phyloP scores from a whole-genome alignment of 2,113 vertebrate genomes.

The Poecile atricapillus region DNA sequence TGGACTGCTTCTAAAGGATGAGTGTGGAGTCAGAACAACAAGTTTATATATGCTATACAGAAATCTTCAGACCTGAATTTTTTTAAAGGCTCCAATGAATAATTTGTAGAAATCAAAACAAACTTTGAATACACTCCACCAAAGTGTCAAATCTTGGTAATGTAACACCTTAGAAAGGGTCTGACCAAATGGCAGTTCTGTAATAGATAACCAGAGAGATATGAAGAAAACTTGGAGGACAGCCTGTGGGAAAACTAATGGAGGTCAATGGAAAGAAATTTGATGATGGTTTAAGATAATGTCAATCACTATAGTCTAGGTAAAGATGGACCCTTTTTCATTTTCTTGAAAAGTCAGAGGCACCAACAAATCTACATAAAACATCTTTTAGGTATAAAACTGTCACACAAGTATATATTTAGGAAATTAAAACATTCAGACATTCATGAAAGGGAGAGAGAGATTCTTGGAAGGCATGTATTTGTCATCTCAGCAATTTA shows the following conservation, averaged over 20 bases:
- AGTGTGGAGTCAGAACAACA: background rate
- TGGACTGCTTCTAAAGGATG: background rate
- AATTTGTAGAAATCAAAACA: background rate
- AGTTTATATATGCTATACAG: background rate
- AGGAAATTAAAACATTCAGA: conserved; percentile 4
- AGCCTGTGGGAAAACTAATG: background rate
- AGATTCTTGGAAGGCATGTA: background rate
- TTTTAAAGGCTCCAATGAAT: background rate
- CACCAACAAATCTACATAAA: background rate
- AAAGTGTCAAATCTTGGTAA: background rate
- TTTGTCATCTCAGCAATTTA: conserved; percentile 30
- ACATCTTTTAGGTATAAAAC: conserved; percentile 37
- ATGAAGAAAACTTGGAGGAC: background rate
- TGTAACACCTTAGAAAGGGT: background rate
- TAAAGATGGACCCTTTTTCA: background rate
- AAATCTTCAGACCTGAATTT: background rate
- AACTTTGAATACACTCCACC: background rate
- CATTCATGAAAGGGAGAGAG: background rate
- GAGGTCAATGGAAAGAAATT: background rate
- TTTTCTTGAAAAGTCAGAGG: background rate
- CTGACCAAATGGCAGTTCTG: background rate
- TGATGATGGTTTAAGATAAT: conserved; percentile 28
- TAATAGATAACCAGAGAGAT: background rate
- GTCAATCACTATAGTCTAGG: background rate
- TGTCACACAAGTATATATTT: background rate